Conservation (phyloP, 2,888 invertebrate species). For the Drosophila rellima region DNA sequence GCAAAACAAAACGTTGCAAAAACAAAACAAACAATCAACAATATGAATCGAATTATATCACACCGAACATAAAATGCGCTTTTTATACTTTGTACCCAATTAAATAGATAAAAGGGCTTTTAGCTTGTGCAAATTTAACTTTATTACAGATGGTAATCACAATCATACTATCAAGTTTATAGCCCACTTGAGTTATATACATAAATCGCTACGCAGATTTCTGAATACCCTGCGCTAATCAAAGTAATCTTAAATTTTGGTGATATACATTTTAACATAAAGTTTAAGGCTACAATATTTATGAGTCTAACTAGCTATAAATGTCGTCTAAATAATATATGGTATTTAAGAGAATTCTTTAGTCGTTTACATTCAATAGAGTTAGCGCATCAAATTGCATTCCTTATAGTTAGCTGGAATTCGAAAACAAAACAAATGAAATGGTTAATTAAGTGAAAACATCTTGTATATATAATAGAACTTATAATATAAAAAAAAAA, state of each 20-base stretch:
- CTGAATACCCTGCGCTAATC: background rate
- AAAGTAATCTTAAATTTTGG: background rate
- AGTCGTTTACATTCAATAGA: background rate
- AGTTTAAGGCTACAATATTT: background rate
- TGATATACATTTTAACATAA: background rate
- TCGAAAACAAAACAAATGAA: conserved; percentile 5
- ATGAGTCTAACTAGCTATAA: background rate
- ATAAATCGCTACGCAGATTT: background rate
- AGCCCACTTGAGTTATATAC: background rate
- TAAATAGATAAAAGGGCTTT: background rate
- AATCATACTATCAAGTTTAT: background rate
- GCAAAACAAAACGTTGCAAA: conserved; percentile 39
- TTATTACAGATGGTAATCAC: background rate
- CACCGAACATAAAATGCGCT: conserved; percentile 30
- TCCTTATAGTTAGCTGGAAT: background rate
- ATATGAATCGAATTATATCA: conserved; percentile 10
- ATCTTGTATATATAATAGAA: background rate
- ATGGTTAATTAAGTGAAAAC: conserved; percentile 7
- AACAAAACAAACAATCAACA: conserved; percentile 23
- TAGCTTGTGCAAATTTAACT: background rate
- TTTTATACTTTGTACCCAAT: conserved; percentile 1
- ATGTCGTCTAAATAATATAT: background rate
- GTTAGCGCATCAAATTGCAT: conserved; percentile 14
- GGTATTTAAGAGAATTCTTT: background rate
- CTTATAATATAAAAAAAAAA: background rate